Evolutionary conservation across 1,140 invertebrate species (phyloP), one percentile per base, ranked within the genome.

Genomic region (Condylostylus longicornis): DNA sequence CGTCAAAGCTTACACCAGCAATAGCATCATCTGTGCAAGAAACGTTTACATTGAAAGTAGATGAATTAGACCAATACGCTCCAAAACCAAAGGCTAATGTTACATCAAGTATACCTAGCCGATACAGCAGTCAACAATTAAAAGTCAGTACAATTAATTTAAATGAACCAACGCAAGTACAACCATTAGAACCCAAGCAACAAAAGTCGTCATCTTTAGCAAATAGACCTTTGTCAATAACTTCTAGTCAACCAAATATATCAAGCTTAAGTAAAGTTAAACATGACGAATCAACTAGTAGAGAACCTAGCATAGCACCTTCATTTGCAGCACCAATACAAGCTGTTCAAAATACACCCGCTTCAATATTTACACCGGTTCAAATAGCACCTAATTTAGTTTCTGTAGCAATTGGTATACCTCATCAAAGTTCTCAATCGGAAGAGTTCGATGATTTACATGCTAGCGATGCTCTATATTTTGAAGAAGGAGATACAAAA

Each of bases 1-100:
- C n/a, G n/a, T n/a, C n/a, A n/a, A n/a, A n/a, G n/a, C n/a, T 25
- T 8, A 25, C 7, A 25, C 23, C 54, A 12, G 42, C 48, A 0
- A 51, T 54, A 18, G 49, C 49, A 2, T 37, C 54, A 4, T 45
- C 55, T 0, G 55, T 58, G 9, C 49, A 51, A 2, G 55, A 58
- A 35, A 58, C 55, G 3, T 58, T 58, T 27, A 58, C 55, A 1
- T 37, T 58, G 0, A 58, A 58, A 18, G 54, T 58, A 6, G 55
- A 58, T 22, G 55, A 58, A 27, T 55, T 58, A 54, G 55, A 58
- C 48, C 55, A 58, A 34, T 58, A 58, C 21, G 35, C 44, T 12
- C 37, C 35, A 18, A 42, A 47, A 28, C 48, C 51, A 0, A 43
- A 46, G 0, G 20, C 44, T 2, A 40, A 45, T 23, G 49, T 51